phyloP scores from a whole-genome alignment of 2,888 invertebrate species.

The Tetrapedia diversipes region DNA sequence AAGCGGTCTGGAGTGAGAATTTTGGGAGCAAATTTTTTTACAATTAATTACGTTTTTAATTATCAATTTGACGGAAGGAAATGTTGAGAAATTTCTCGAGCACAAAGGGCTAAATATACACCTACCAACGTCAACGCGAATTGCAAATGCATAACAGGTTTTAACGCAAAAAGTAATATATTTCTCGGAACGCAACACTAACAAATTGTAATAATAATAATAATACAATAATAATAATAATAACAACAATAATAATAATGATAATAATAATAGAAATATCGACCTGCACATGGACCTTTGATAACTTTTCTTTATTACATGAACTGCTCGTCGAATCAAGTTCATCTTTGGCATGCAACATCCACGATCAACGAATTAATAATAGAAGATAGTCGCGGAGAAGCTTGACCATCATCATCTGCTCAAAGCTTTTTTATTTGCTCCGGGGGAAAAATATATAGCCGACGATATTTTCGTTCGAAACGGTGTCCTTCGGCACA shows the following conservation, averaged over 20 bases:
- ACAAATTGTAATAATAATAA: constrained; percentile 25
- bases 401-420: constrained; percentile 27
- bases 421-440: neutral
- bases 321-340: constrained; percentile 20
- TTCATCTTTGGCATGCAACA: constrained; percentile 43
- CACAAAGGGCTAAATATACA: too few relatives aligned
- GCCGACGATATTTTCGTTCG: constrained; percentile 47
- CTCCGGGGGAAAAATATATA: neutral
- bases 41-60: too few relatives aligned
- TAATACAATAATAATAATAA: neutral
- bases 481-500: constrained; percentile 68
- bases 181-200: constrained; percentile 27
- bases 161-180: constrained; percentile 32
- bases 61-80: too few relatives aligned
- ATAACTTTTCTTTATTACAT: neutral
- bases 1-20: too few relatives aligned
- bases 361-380: constrained; percentile 36
- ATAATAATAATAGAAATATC: constrained; percentile 6
- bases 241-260: constrained; percentile 6
- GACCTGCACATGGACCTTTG: constrained; percentile 4
- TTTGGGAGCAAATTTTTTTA: too few relatives aligned
- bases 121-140: constrained; percentile 8
- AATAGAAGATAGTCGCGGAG: constrained; percentile 27
- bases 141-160: constrained; percentile 23
- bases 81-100: too few relatives aligned